A percentile compares a stretch with the other conserved stretches of the same genome.
phyloP scores from a whole-genome alignment of 2,888 invertebrate genomes.

The Cephalotes varians region DNA sequence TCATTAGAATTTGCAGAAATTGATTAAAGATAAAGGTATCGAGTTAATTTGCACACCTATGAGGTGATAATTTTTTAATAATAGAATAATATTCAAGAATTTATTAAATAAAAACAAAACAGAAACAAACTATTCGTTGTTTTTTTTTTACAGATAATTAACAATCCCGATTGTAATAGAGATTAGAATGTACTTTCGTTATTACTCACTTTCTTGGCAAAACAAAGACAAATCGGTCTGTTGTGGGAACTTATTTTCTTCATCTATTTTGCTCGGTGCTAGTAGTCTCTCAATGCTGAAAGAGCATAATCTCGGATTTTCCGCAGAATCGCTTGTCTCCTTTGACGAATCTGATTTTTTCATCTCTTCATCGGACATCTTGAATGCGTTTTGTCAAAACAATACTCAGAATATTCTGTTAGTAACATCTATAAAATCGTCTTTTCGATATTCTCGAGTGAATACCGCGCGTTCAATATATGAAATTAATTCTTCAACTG shows the following conservation, averaged over 20 bases:
- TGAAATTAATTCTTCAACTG: neutral
- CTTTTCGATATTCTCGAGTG: neutral
- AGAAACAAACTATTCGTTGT: conserved; percentile 4
- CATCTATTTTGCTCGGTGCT: conserved; percentile 76
- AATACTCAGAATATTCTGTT: neutral
- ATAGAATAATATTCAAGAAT: neutral
- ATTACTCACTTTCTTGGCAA: conserved; percentile 71
- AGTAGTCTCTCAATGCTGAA: conserved; percentile 83
- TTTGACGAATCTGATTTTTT: conserved; percentile 55
- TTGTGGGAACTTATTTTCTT: conserved; percentile 52
- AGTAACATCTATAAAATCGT: conserved; percentile 9
- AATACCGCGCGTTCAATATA: neutral
- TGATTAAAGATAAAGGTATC: no score
- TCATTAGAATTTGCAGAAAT: no score
- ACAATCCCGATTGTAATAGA: neutral
- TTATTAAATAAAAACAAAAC: neutral
- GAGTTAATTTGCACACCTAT: no score
- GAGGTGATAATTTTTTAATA: neutral
- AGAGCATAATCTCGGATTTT: conserved; percentile 75
- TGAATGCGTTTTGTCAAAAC: conserved; percentile 26
- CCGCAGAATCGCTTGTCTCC: conserved; percentile 62
- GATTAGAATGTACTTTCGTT: neutral
- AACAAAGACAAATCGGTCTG: conserved; percentile 58
- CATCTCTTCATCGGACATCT: conserved; percentile 74
- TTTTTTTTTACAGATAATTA: neutral